Evolutionary conservation across 1,140 invertebrate genomes (phyloP).

Genomic region (Hylyphantes graminicola): DNA sequence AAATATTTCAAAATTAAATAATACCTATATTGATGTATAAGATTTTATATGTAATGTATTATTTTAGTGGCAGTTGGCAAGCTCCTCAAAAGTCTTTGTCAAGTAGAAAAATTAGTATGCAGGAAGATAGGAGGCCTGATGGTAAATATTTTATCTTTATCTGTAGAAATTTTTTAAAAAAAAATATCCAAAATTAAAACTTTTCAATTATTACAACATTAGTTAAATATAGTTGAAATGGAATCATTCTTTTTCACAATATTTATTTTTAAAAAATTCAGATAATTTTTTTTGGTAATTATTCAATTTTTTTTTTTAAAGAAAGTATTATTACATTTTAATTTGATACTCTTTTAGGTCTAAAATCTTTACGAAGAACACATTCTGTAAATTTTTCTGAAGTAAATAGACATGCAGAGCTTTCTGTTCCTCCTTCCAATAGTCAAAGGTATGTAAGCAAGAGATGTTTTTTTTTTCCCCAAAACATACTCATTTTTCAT

Average conservation of each 20-base stretch:
- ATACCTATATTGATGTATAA: not conserved
- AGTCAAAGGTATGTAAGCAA: constrained; percentile 33
- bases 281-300: not conserved
- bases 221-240: not conserved
- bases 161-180: not conserved
- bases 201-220: not conserved
- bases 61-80: constrained; percentile 53
- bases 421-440: constrained; percentile 38
- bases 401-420: constrained; percentile 50
- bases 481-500: too few species aligned
- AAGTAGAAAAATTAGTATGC: constrained; percentile 37
- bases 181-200: not conserved
- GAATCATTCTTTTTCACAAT: not conserved
- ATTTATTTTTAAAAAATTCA: not conserved
- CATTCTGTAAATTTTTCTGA: constrained; percentile 56
- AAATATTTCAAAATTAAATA: too few species aligned
- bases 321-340: not conserved
- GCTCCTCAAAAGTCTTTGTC: constrained; percentile 50
- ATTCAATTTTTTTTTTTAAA: not conserved
- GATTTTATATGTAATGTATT: not conserved
- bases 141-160: constrained; percentile 26
- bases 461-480: too few species aligned
- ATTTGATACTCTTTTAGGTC: constrained; percentile 28
- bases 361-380: constrained; percentile 31
- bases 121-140: constrained; percentile 46